Evolutionary conservation across 2,888 invertebrate species (phyloP).

Genomic region (Choreutis nemorana): DNA sequence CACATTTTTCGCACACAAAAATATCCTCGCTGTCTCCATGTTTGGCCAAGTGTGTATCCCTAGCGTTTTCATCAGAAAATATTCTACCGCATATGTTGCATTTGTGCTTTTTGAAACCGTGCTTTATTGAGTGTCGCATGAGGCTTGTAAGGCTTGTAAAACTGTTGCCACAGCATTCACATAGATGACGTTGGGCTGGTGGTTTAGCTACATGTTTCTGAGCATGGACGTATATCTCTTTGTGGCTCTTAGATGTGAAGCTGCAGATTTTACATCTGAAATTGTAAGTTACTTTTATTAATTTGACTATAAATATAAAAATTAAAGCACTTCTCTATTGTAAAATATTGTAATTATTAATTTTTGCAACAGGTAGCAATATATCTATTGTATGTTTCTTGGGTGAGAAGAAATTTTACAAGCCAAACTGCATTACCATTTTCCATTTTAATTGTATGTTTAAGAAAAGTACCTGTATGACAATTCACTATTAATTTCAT

Average conservation of each 20-base stretch:
- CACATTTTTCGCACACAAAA: conserved; percentile 57
- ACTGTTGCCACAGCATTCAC: conserved; percentile 50
- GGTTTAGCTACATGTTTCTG: conserved; percentile 41
- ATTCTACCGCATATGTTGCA: conserved; percentile 30
- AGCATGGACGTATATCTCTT: conserved; percentile 67
- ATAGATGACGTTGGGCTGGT: conserved; percentile 33
- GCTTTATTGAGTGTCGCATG: conserved; percentile 31
- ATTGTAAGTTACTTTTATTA: conserved; percentile 7
- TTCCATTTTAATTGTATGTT: conserved; percentile 5
- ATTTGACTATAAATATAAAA: conserved; percentile 3
- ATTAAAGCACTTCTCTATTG: neutral
- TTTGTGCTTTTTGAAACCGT: conserved; percentile 21
- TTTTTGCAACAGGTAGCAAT: too few species aligned
- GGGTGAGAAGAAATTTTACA: too few species aligned
- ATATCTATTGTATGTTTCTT: too few species aligned
- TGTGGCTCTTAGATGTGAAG: conserved; percentile 59
- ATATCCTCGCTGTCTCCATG: conserved; percentile 30
- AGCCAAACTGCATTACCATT: too few species aligned
- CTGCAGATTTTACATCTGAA: conserved; percentile 68
- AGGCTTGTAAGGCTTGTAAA: conserved; percentile 37
- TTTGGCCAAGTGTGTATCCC: conserved; percentile 27
- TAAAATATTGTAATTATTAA: neutral
- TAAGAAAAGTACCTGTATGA: conserved; percentile 27
- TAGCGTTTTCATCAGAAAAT: conserved; percentile 22
- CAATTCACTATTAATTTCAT: conserved; percentile 25